Percentiles rank a stretch among this genome's conserved stretches.
Evolutionary conservation across 23 tunicate genomes (phyloP).

Genomic region (Trididemnum clinides): DNA sequence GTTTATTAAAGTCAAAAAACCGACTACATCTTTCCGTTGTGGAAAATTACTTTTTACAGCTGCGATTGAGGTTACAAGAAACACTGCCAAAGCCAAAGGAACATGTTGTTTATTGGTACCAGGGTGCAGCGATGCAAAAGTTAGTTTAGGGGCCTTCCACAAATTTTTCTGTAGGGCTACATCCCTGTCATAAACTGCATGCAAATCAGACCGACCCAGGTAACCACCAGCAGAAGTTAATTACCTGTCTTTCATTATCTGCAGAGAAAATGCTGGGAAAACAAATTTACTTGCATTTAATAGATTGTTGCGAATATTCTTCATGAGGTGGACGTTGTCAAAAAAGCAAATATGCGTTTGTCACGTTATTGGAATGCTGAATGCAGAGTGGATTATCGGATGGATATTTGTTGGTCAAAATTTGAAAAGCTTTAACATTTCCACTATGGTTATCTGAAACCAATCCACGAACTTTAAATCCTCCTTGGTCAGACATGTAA

Average conservation of each 20-base stretch:
- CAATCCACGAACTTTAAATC: constrained; percentile 2
- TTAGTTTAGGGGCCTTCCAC: constrained; percentile 15
- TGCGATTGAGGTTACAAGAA: constrained; percentile 9
- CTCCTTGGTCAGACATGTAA: background rate
- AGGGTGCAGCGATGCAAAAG: background rate
- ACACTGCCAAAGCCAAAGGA: background rate
- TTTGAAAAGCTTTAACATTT: background rate
- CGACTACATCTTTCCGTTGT: background rate
- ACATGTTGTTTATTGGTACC: constrained; percentile 24
- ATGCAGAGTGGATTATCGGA: background rate
- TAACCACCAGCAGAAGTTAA: background rate
- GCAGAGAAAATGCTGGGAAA: background rate
- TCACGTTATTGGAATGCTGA: background rate
- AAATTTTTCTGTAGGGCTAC: background rate
- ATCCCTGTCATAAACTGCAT: background rate
- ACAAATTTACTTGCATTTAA: constrained; percentile 24
- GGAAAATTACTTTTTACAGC: constrained; percentile 27
- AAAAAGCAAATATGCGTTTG: background rate
- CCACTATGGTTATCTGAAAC: background rate
- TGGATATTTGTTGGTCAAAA: background rate
- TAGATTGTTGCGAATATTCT: constrained; percentile 15
- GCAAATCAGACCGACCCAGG: background rate
- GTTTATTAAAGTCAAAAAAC: background rate
- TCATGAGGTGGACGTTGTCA: constrained; percentile 27
- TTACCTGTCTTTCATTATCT: background rate